Base-by-base conservation (phyloP, 1,140 invertebrate species). In the Latrodectus geometricus region DNA sequence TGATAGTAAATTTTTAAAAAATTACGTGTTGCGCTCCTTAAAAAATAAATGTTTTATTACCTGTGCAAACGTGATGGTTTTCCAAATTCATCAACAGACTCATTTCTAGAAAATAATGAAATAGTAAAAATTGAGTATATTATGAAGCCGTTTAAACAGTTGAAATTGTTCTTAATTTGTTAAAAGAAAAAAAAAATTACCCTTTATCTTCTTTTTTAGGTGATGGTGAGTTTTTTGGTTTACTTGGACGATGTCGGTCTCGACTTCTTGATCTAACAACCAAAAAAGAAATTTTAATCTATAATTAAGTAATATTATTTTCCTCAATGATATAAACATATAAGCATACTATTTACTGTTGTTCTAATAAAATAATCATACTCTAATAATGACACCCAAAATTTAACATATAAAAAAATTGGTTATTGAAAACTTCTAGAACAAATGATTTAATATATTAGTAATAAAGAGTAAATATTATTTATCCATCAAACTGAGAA, bases 1-100 rank as follows among this genome's bases (percentile, higher is more conserved):
- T 61, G 11, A 61, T 12, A 4, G 2, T 61, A 61, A 14, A 61
- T n/a, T n/a, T n/a, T n/a, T n/a, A 61, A 17, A 4, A 61, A 61
- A 61, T 14, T 14, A 61, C 17, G 8, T 2, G 2, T 61, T 61
- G 17, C 17, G 7, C 56, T 17, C 68, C 21, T 23, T 69, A 69
- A 15, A 50, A 23, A 14, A 15, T 23, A 70, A 20, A 35, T 35
- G 35, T 35, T 35, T 35, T 35, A 35, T 56, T 76, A 84, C 82
- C 65, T 84, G 48, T 84, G 82, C 21, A 84, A 54, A 15, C 82
- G 72, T 17, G 82, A 54, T 68, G 82, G 82, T 23, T 84, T 84
- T 12, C 49, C 73, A 52, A 69, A 69, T 54, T 75, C 72, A 11
- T 84, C 74, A 20, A 54, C 15, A 65, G 70, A 65, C 20, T 76